Percentiles rank a stretch among this genome's conserved stretches.
These are phyloP conservation scores for Aporophyla nigra DNA, from an alignment of 2,888 invertebrate species.

Conservation along the genomic window DNA sequence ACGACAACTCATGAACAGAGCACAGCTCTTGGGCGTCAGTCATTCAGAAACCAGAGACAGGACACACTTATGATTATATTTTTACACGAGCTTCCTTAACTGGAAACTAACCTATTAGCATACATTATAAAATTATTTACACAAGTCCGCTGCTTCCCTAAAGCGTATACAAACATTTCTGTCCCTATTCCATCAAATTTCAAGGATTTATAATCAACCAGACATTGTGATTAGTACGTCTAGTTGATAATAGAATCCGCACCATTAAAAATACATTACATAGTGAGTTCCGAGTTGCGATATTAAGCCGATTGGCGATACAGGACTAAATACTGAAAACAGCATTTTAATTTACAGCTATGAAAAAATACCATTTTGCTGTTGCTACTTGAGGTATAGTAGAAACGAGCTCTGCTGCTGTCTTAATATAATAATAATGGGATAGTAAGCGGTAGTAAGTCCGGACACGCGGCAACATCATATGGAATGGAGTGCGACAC, in stretches of 20 bases:
- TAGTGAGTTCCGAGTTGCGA: conserved; percentile 37
- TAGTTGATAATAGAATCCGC: conserved; percentile 63
- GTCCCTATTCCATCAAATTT: conserved; percentile 55
- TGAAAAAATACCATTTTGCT: conserved; percentile 32
- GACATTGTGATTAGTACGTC: conserved; percentile 66
- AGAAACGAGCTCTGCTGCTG: conserved; percentile 21
- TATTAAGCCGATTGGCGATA: conserved; percentile 40
- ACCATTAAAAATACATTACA: conserved; percentile 55
- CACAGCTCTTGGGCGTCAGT: conserved; percentile 72
- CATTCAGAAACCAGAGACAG: conserved; percentile 57
- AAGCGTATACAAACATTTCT: conserved; percentile 82
- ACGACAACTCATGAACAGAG: conserved; percentile 67
- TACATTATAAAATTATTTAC: conserved; percentile 70
- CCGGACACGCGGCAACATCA: conserved; percentile 32
- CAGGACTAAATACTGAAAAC: conserved; percentile 44
- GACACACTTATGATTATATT: conserved; percentile 58
- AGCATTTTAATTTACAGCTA: conserved; percentile 43
- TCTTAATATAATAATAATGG: conserved; percentile 18
- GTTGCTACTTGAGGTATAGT: conserved; percentile 30
- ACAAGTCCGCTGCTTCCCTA: conserved; percentile 74
- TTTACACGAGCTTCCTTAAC: conserved; percentile 55
- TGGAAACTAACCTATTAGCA: conserved; percentile 57
- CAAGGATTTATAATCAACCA: conserved; percentile 65
- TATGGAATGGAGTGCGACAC: conserved; percentile 57
- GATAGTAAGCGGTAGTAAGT: conserved; percentile 29